Evolutionary conservation across 2,113 vertebrate species (phyloP).

Genomic region (Petroica traversi): DNA sequence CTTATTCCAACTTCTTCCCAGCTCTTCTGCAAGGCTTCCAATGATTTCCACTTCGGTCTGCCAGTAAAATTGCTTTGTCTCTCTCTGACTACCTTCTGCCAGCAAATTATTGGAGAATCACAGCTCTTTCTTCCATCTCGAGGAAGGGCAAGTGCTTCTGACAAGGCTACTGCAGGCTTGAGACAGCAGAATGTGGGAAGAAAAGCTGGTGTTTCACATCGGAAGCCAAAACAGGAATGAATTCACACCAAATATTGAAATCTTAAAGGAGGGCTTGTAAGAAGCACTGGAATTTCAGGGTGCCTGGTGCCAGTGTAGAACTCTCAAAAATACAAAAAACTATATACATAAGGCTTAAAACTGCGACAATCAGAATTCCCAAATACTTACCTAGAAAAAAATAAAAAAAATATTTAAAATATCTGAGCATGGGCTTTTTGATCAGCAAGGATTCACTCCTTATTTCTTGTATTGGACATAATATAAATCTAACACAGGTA

Average conservation of each 20-base stretch:
- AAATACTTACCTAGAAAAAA: background rate
- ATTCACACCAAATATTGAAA: background rate
- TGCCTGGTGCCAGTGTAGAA: background rate
- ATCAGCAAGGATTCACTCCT: background rate
- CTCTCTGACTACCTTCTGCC: background rate
- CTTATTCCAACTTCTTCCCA: background rate
- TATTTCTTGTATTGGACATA: background rate
- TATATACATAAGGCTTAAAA: background rate
- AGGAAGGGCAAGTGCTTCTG: background rate
- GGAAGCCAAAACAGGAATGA: background rate
- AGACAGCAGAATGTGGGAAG: background rate
- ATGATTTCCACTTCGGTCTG: background rate
- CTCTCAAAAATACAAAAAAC: background rate
- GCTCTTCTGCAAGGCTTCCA: background rate
- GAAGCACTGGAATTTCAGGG: background rate
- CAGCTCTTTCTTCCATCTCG: background rate
- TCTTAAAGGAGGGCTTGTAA: background rate
- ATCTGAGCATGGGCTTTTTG: background rate
- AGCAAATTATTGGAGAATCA: background rate
- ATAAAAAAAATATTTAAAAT: rapidly evolving
- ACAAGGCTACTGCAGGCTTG: background rate
- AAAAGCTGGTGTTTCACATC: background rate
- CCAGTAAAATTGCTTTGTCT: background rate
- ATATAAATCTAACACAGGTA: background rate
- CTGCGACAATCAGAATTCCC: background rate